phyloP scores from a whole-genome alignment of 2,113 vertebrate genomes.

The Anoura caudifer region DNA sequence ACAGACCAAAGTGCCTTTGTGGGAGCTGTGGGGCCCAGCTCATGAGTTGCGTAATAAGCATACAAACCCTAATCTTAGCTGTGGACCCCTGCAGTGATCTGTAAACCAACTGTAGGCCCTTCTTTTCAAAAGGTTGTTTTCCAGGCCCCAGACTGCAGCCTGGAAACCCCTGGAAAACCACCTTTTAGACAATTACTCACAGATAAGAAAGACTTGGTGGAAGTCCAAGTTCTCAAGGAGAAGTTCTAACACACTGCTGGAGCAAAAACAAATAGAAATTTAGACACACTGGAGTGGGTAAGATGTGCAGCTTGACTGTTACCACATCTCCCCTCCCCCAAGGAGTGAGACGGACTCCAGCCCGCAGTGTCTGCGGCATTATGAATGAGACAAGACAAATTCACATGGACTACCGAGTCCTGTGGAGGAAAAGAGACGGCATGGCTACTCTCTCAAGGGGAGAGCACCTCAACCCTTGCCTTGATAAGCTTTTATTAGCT shows the following conservation, averaged over 20 bases:
- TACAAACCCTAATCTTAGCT: neutral
- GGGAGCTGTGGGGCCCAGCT: neutral
- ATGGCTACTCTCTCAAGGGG: too few relatives aligned
- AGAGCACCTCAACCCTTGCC: too few relatives aligned
- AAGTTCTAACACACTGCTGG: neutral
- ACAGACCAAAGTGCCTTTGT: neutral
- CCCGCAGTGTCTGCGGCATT: too few relatives aligned
- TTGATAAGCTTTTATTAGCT: too few relatives aligned
- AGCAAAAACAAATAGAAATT: neutral
- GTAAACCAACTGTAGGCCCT: neutral
- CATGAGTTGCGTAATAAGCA: neutral
- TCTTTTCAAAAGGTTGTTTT: too few relatives aligned
- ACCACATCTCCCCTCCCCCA: neutral
- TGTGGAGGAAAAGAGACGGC: too few relatives aligned
- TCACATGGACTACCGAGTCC: too few relatives aligned
- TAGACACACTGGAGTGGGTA: neutral
- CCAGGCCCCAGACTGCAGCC: neutral
- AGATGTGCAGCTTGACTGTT: neutral
- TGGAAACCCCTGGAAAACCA: neutral
- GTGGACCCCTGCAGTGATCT: neutral
- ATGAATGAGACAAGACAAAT: too few relatives aligned
- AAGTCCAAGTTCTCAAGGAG: neutral
- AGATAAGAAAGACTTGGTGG: neutral
- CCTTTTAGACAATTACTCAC: neutral
- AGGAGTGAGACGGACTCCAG: too few relatives aligned